Conservation (phyloP, 1,140 invertebrate species). For the Drosophila aff. region DNA sequence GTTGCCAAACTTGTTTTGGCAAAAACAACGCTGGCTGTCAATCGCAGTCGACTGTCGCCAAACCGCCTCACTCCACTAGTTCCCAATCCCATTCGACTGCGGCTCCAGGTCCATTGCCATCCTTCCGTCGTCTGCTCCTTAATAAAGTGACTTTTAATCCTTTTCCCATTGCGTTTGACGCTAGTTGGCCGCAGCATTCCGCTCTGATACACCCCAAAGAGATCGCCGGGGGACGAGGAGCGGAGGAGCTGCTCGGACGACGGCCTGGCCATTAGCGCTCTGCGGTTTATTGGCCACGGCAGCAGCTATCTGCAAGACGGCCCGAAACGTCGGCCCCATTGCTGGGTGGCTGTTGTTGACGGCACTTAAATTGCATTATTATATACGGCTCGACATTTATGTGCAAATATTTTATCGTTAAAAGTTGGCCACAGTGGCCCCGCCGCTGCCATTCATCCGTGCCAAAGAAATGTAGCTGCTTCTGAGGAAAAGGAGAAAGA, state of each 20-base stretch:
- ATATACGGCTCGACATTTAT: constrained; percentile 80
- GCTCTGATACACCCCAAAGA: constrained; percentile 39
- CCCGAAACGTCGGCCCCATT: constrained; percentile 3
- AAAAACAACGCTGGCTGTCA: constrained; percentile 59
- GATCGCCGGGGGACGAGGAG: background rate
- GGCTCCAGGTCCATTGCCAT: constrained; percentile 5
- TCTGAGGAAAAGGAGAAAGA: constrained; percentile 10
- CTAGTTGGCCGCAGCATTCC: constrained; percentile 59
- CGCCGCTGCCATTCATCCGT: constrained; percentile 43
- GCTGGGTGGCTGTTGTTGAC: constrained; percentile 35
- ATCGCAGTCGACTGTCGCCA: constrained; percentile 42
- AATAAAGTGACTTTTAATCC: constrained; percentile 83
- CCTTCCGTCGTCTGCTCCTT: constrained; percentile 52
- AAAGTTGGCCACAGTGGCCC: constrained; percentile 58
- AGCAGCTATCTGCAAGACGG: constrained; percentile 48
- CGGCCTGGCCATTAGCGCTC: constrained; percentile 65
- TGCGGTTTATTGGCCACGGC: constrained; percentile 78
- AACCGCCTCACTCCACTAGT: background rate
- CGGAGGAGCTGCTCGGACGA: background rate
- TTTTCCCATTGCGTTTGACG: constrained; percentile 81
- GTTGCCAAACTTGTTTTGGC: constrained; percentile 68
- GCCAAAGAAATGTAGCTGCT: constrained; percentile 36
- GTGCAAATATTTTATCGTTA: constrained; percentile 81
- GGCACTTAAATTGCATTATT: constrained; percentile 78
- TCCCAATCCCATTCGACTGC: constrained; percentile 5